These are phyloP conservation scores for Nibea albiflora DNA, from an alignment of 2,113 vertebrate species.

Conservation along the genomic window DNA sequence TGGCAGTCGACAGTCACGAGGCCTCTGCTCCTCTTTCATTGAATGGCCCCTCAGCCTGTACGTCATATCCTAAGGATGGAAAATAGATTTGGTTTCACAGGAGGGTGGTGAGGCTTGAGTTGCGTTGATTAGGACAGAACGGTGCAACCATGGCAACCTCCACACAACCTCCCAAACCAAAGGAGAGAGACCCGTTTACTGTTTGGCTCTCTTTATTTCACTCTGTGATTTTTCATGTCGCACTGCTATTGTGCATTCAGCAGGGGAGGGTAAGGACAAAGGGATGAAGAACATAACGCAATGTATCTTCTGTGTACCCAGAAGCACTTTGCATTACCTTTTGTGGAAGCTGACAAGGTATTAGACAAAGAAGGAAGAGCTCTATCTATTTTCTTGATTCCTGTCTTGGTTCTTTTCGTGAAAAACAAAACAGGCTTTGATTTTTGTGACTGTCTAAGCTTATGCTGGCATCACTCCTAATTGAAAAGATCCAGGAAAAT, in stretches of 20 bases:
- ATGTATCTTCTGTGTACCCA: background rate
- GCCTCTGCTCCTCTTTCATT: slow-evolving; percentile 20
- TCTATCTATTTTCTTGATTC: background rate
- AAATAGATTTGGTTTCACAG: slow-evolving; percentile 73
- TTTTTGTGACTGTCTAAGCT: background rate
- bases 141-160: slow-evolving; percentile 63
- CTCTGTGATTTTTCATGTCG: slow-evolving; percentile 12
- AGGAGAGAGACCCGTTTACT: slow-evolving; percentile 28
- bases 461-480: background rate
- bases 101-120: slow-evolving; percentile 44
- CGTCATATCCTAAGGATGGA: slow-evolving; percentile 65
- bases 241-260: slow-evolving; percentile 4
- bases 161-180: slow-evolving; percentile 27
- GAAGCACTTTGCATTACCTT: slow-evolving; percentile 5
- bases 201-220: slow-evolving; percentile 36
- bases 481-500: background rate
- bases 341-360: background rate
- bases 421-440: background rate
- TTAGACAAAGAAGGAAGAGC: background rate
- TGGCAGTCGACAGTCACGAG: slow-evolving; percentile 34
- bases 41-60: slow-evolving; percentile 35
- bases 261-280: background rate
- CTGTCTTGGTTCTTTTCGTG: background rate
- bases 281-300: background rate
- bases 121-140: slow-evolving; percentile 49